These are phyloP conservation scores for Cygnus atratus DNA, from an alignment of 2,113 vertebrate species.

Conservation along the genomic window DNA sequence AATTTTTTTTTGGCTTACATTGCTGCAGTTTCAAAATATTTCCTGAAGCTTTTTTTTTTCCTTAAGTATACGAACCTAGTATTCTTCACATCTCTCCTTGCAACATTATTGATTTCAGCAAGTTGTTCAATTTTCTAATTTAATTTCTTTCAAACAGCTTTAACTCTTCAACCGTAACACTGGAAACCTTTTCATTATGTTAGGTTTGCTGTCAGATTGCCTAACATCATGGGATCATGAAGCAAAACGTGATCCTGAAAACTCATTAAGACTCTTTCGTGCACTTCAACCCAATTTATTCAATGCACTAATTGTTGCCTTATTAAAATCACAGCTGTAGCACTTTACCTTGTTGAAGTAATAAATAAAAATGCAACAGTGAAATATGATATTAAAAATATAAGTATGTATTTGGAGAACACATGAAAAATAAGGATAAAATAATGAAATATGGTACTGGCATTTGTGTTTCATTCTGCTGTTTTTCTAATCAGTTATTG, in stretches of 20 bases:
- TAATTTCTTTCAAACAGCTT: conserved; percentile 13
- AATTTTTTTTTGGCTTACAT: neutral
- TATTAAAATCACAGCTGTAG: neutral
- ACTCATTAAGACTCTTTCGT: neutral
- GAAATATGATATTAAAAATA: neutral
- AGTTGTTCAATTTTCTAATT: conserved; percentile 10
- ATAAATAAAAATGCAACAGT: neutral
- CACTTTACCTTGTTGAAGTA: neutral
- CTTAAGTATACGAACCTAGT: neutral
- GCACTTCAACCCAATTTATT: neutral
- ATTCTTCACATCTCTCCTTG: neutral
- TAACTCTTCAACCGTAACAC: conserved; percentile 4
- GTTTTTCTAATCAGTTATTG: neutral
- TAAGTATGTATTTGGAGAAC: neutral
- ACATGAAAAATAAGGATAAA: neutral
- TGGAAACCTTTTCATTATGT: neutral
- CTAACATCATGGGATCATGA: neutral
- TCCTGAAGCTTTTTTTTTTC: neutral
- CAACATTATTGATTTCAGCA: neutral
- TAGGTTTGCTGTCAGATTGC: neutral
- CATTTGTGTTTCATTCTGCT: neutral
- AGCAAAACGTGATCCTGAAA: neutral
- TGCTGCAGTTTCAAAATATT: neutral
- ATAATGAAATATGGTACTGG: neutral
- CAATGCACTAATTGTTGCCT: neutral